These are phyloP conservation scores for Geodia barretti DNA, from an alignment of 37 sponge, comb jelly and placozoan genomes.

Conservation along the genomic window DNA sequence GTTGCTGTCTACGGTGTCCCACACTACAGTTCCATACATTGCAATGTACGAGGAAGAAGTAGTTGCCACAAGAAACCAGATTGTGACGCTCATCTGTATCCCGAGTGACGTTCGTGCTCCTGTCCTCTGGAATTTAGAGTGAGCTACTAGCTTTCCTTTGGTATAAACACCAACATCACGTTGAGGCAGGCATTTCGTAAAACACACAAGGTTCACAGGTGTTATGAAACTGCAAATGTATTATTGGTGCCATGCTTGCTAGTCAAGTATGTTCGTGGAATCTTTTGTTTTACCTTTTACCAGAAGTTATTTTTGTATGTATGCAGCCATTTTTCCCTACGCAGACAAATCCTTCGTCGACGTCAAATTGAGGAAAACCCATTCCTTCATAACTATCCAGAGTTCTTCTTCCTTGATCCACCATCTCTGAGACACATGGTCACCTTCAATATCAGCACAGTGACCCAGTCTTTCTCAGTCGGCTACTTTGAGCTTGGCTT, in stretches of 20 bases:
- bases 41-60: constrained; percentile 1
- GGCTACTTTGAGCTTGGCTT: not conserved
- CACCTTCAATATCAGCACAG: constrained; percentile 12
- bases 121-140: constrained; percentile 20
- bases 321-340: no score
- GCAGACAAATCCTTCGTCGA: no score
- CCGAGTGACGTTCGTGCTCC: constrained; percentile 25
- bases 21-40: constrained; percentile 3
- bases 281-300: no score
- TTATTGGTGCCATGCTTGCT: no score
- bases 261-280: no score
- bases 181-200: no score
- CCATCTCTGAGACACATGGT: constrained; percentile 8
- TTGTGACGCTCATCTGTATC: constrained; percentile 19
- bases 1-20: not conserved
- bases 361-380: no score
- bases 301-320: no score
- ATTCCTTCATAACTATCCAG: not conserved
- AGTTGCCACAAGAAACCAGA: not conserved
- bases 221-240: no score
- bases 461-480: not conserved
- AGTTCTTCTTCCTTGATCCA: not conserved
- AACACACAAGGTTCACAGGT: no score
- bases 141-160: no score
- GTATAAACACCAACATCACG: no score